Evolutionary conservation across 2,888 invertebrate genomes (phyloP), one percentile per base, ranked within the genome.

Genomic region (Metallyticus violacea): DNA sequence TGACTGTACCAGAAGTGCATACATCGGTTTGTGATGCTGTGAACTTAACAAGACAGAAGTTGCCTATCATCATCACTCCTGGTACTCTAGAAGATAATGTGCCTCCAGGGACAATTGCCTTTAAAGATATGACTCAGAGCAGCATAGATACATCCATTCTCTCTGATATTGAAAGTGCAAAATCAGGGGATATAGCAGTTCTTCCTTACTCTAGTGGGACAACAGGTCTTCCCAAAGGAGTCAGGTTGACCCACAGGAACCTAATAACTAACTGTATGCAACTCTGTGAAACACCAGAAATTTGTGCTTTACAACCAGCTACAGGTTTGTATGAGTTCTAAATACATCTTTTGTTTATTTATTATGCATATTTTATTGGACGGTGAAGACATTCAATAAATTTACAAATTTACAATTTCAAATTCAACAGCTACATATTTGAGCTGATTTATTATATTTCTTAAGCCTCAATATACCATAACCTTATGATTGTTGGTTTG

Each of bases 131-230:
- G 83, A 83, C 77, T 4, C 26, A n/a, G 22, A 83, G 22, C 2
- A 22, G 7, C 22, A 62, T 77, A 26, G 83, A 83, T 7, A 62
- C 27, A 26, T 82, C 82, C 15, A 26, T 15, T 15, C 77, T 83
- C 26, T n/a, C 2, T 91, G 83, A 91, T 90, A n/a, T 26, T 77
- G n/a, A 62, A 22, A 40, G 26, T n/a, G 25, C 30, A 82, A 25
- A 15, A 7, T 0, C 27, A 26, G 90, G 93, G 2, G 93, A 95
- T 22, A 96, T 96, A 89, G 91, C 95, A 5, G 94, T 94, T 0
- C 91, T 96, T 90, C 97, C 97, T 0, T 97, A 96, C 91, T 97
- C 97, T 1, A 97, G 97, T 91, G 97, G 97, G 0, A 98, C 98
- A 0, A 97, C 97, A 0, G 98, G 98, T 0, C 88, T 96, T 85